Percentiles rank a stretch among this genome's conserved stretches.
phyloP scores from a whole-genome alignment of 2,113 vertebrate genomes.

The Harpagus bidentatus region DNA sequence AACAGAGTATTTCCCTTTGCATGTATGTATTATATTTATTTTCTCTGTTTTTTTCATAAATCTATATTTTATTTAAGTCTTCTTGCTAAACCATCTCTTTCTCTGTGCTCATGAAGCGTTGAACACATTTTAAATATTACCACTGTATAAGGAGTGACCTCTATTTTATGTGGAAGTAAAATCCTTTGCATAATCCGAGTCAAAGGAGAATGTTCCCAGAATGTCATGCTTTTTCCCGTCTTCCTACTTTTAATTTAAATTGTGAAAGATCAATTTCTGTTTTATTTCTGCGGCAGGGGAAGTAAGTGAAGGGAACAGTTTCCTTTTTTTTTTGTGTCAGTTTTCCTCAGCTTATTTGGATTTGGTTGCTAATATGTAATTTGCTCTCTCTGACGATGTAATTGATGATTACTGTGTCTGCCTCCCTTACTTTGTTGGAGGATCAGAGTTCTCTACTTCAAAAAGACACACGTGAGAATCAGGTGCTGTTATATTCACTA shows the following conservation, averaged over 20 bases:
- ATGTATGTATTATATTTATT: not conserved
- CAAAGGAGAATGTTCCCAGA: not conserved
- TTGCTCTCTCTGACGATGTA: constrained; percentile 18
- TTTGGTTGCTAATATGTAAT: not conserved
- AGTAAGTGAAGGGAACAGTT: not conserved
- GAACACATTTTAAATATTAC: not conserved
- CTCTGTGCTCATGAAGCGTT: not conserved
- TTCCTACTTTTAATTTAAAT: not conserved
- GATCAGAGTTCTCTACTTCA: constrained; percentile 30
- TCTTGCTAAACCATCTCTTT: not conserved
- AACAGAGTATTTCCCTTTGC: not conserved
- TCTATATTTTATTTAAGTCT: not conserved
- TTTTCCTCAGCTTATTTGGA: not conserved
- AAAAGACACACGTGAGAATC: not conserved
- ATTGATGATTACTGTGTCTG: constrained; percentile 42
- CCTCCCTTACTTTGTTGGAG: not conserved
- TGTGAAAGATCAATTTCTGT: not conserved
- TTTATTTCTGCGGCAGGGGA: constrained; percentile 10
- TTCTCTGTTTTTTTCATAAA: not conserved
- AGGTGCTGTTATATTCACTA: not conserved
- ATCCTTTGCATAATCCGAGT: not conserved
- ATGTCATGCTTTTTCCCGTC: not conserved
- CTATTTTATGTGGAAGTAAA: not conserved
- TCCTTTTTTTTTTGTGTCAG: constrained; percentile 29
- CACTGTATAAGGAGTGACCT: not conserved